Percentiles rank a stretch among this genome's conserved stretches.
phyloP scores from a whole-genome alignment of 2,797 vertebrate genomes.

The Alectoris magna region DNA sequence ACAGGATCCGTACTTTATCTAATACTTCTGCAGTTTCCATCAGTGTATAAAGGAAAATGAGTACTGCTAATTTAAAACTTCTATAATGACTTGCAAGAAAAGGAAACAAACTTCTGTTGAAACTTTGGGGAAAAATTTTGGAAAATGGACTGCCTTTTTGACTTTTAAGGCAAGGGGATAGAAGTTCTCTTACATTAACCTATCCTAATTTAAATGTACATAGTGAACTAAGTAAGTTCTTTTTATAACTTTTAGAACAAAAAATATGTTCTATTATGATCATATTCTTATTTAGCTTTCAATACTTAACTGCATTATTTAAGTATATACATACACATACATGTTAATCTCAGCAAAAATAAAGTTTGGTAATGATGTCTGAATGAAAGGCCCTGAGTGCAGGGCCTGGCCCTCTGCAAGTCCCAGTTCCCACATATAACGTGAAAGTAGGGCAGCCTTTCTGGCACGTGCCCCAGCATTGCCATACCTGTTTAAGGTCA shows the following conservation, averaged over 20 bases:
- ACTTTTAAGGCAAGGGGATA: background rate
- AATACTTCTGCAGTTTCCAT: conserved; percentile 8
- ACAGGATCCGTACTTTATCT: conserved; percentile 7
- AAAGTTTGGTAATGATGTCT: background rate
- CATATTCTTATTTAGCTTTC: background rate
- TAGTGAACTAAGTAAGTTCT: background rate
- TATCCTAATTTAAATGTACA: background rate
- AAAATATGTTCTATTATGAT: background rate
- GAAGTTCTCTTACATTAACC: background rate
- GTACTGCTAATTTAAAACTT: conserved; percentile 2
- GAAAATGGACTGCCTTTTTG: conserved; percentile 1
- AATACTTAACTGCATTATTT: background rate
- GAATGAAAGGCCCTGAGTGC: background rate
- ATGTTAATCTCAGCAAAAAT: background rate
- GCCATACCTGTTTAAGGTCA: background rate
- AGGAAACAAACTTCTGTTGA: background rate
- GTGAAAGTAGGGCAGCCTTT: background rate
- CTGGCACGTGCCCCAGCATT: rapidly evolving
- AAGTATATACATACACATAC: background rate
- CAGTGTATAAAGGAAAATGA: background rate
- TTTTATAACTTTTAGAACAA: background rate
- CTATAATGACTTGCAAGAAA: conserved; percentile 42
- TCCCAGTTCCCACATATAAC: background rate
- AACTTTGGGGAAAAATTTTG: background rate
- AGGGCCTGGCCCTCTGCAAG: background rate